phyloP scores from a whole-genome alignment of 2,113 vertebrate genomes.

The Leptodactylus fuscus region DNA sequence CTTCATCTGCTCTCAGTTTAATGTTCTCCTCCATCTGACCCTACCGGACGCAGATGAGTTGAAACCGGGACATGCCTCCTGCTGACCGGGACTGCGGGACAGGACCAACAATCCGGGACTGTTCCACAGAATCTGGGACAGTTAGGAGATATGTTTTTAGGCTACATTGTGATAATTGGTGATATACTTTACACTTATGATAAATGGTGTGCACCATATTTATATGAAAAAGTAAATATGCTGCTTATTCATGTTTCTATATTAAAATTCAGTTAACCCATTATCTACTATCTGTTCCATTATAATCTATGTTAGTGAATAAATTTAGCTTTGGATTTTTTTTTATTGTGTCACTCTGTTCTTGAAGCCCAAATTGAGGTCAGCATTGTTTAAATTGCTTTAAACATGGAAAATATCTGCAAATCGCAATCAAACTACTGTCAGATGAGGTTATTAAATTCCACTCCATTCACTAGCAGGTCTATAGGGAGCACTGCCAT shows the following conservation, averaged over 20 bases:
- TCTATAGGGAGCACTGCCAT: slow-evolving; percentile 72
- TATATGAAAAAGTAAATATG: not conserved
- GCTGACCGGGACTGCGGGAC: no score
- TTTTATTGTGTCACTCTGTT: slow-evolving; percentile 55
- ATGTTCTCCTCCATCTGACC: no score
- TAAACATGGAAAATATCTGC: slow-evolving; percentile 71
- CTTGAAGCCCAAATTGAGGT: slow-evolving; percentile 69
- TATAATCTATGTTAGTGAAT: not conserved
- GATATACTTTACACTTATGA: no score
- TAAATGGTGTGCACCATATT: no score
- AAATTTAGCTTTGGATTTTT: not conserved
- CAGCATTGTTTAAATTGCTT: slow-evolving; percentile 71
- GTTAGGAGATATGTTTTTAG: no score
- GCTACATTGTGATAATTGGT: no score
- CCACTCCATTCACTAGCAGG: slow-evolving; percentile 69
- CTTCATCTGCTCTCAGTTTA: no score
- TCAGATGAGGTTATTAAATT: slow-evolving; percentile 75
- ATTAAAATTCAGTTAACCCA: not conserved
- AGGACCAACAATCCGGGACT: no score
- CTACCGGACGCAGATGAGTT: no score
- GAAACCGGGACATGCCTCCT: no score
- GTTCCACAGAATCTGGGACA: no score
- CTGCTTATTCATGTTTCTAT: not conserved
- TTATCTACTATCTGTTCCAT: not conserved
- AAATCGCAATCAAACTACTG: slow-evolving; percentile 74